Percentiles rank a stretch among this genome's conserved stretches.
Conservation (phyloP, 2,113 vertebrate species). For the Verasper variegatus region DNA sequence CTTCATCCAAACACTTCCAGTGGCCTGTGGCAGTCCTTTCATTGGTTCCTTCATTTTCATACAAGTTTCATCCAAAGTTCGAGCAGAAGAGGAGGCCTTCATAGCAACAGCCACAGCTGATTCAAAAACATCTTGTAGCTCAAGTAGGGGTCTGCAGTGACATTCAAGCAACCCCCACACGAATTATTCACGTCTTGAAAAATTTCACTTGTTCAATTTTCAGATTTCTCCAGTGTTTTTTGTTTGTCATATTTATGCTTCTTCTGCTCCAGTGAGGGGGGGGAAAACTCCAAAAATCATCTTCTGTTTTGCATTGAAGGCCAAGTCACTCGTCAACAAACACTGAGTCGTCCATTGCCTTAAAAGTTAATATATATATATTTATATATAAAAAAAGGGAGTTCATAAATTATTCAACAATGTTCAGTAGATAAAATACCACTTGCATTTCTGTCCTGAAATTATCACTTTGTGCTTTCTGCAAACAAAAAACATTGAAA, state of each 20-base stretch:
- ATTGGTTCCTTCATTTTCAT: slow-evolving; percentile 75
- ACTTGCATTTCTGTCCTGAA: slow-evolving; percentile 79
- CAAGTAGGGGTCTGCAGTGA: slow-evolving; percentile 52
- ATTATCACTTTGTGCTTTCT: slow-evolving; percentile 82
- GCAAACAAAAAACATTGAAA: slow-evolving; percentile 73
- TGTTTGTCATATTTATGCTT: slow-evolving; percentile 65
- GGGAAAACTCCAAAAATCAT: slow-evolving; percentile 42
- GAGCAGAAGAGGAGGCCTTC: slow-evolving; percentile 59
- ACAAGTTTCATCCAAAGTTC: slow-evolving; percentile 66
- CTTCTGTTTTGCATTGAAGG: slow-evolving; percentile 58
- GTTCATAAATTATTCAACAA: slow-evolving; percentile 83
- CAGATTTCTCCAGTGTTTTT: slow-evolving; percentile 75
- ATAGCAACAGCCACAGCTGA: slow-evolving; percentile 48
- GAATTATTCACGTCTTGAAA: slow-evolving; percentile 46
- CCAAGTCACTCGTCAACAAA: slow-evolving; percentile 57
- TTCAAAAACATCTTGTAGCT: slow-evolving; percentile 61
- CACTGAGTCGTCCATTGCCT: slow-evolving; percentile 62
- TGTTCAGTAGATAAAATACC: slow-evolving; percentile 82
- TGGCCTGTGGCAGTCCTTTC: slow-evolving; percentile 45
- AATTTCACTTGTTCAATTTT: slow-evolving; percentile 48
- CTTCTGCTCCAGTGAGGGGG: slow-evolving; percentile 67
- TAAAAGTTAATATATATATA: slow-evolving; percentile 68
- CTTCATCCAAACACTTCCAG: slow-evolving; percentile 55
- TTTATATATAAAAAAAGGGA: slow-evolving; percentile 58
- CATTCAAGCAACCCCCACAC: slow-evolving; percentile 44